A percentile compares a stretch with the other conserved stretches of the same genome.
Conservation (phyloP, 2,797 vertebrate species). For the Takifugu rubripes region DNA sequence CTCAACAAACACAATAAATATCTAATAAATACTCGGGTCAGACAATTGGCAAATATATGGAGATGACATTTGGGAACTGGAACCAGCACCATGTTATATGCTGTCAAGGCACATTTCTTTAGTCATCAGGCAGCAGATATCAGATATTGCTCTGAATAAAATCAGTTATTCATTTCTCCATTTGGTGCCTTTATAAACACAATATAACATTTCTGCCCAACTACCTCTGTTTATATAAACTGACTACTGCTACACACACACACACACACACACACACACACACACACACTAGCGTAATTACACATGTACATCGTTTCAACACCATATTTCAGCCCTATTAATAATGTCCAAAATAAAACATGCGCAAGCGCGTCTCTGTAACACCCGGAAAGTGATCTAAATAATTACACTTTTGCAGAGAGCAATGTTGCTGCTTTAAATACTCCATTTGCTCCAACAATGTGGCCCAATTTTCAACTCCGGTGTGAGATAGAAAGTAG, state of each 20-base stretch:
- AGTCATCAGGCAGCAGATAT: too few species aligned
- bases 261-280: too few species aligned
- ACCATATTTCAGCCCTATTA: background rate
- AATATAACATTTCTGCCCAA: background rate
- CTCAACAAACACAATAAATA: conserved; percentile 10
- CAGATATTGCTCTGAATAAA: background rate
- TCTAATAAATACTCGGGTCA: conserved; percentile 18
- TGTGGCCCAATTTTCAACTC: background rate
- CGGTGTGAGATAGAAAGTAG: conserved; percentile 6
- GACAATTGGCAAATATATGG: background rate
- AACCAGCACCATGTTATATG: background rate
- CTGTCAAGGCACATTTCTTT: background rate
- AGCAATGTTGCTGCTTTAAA: background rate
- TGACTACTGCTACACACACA: too few species aligned
- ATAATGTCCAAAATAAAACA: background rate
- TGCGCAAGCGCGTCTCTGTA: background rate
- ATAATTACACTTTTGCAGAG: background rate
- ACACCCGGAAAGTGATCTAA: background rate
- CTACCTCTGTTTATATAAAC: background rate
- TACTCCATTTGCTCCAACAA: background rate
- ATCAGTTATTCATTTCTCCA: background rate
- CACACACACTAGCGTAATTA: background rate
- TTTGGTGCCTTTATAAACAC: background rate
- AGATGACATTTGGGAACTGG: background rate
- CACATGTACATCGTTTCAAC: background rate